Conservation (phyloP, 2,888 invertebrate species). For the Catonia carolina region DNA sequence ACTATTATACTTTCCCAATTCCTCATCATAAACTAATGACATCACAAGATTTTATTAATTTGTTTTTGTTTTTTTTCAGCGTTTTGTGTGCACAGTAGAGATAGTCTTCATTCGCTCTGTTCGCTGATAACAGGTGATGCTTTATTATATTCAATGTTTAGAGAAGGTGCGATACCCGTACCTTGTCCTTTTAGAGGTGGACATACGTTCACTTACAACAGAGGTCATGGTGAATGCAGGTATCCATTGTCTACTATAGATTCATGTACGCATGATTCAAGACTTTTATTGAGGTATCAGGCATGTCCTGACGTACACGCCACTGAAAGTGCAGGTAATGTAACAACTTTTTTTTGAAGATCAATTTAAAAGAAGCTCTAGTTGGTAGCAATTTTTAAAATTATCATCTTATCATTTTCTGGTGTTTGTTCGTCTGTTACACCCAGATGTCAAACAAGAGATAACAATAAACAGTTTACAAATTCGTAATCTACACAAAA, state of each 20-base stretch:
- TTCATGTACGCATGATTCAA: constrained; percentile 88
- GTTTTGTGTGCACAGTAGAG: constrained; percentile 61
- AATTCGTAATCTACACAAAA: too few relatives aligned
- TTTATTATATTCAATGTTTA: constrained; percentile 80
- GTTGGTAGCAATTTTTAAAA: too few relatives aligned
- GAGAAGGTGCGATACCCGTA: constrained; percentile 79
- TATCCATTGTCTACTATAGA: constrained; percentile 87
- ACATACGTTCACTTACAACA: constrained; percentile 87
- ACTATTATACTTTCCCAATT: too few relatives aligned
- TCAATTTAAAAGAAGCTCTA: too few relatives aligned
- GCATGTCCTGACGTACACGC: constrained; percentile 88
- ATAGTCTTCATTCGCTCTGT: constrained; percentile 72
- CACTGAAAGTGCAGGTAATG: constrained; percentile 80
- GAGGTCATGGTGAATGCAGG: constrained; percentile 80
- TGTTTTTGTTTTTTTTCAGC: constrained; percentile 48
- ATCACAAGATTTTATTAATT: too few relatives aligned
- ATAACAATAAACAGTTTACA: too few relatives aligned
- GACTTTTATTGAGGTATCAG: constrained; percentile 83
- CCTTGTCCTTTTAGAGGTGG: constrained; percentile 84
- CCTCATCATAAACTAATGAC: too few relatives aligned
- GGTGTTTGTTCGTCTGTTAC: too few relatives aligned
- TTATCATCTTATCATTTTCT: too few relatives aligned
- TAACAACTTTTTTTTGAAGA: too few relatives aligned
- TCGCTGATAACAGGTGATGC: constrained; percentile 85
- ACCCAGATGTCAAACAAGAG: too few relatives aligned